Conservation (phyloP, 2,797 vertebrate genomes). For the Manis javanica region DNA sequence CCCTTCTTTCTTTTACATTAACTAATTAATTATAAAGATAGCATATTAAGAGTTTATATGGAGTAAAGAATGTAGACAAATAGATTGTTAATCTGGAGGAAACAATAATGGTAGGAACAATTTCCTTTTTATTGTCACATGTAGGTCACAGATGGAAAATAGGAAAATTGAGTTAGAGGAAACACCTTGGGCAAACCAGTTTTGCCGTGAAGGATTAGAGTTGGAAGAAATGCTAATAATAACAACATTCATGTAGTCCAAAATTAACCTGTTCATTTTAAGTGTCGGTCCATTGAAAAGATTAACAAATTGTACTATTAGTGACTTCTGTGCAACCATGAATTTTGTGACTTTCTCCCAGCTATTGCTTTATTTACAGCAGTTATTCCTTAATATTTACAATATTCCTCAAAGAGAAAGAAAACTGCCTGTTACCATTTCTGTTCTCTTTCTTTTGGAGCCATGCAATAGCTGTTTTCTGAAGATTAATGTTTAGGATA, state of each 20-base stretch:
- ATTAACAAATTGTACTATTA: neutral
- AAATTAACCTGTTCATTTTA: conserved; percentile 19
- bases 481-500: conserved; percentile 39
- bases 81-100: neutral
- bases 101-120: neutral
- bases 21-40: neutral
- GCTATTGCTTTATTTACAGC: neutral
- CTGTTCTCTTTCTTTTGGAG: neutral
- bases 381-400: conserved; percentile 23
- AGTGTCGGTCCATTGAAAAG: neutral
- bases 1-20: neutral
- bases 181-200: neutral
- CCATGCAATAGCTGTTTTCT: neutral
- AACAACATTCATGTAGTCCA: neutral
- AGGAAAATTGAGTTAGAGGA: neutral
- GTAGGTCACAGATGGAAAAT: neutral
- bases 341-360: conserved; percentile 18
- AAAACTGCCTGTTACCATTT: neutral
- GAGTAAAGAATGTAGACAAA: neutral
- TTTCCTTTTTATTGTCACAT: conserved; percentile 8
- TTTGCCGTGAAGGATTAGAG: conserved; percentile 39
- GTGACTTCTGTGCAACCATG: neutral
- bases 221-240: neutral
- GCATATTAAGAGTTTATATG: neutral
- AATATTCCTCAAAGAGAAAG: neutral